Evolutionary conservation across 1,140 invertebrate species (phyloP).

Genomic region (Drosophila orena): DNA sequence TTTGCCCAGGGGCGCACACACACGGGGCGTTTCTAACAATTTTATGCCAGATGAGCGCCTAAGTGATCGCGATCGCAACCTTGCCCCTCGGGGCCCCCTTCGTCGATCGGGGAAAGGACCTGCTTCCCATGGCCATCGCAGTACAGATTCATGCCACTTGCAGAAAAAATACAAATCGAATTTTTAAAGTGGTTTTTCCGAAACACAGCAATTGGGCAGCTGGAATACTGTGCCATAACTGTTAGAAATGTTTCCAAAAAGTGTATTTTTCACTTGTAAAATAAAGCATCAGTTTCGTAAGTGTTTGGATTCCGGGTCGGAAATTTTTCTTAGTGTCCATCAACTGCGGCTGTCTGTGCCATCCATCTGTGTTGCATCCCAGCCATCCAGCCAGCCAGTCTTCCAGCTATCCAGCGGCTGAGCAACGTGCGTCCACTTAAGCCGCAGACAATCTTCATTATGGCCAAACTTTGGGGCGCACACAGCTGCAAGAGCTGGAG

Average conservation of each 20-base stretch:
- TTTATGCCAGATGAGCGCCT: slow-evolving; percentile 84
- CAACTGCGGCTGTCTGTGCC: slow-evolving; percentile 11
- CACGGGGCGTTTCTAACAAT: slow-evolving; percentile 84
- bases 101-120: slow-evolving; percentile 13
- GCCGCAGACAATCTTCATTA: slow-evolving; percentile 83
- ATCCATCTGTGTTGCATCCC: background rate
- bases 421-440: slow-evolving; percentile 81
- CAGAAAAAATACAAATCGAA: background rate
- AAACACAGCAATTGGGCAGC: too few relatives aligned
- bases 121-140: slow-evolving; percentile 20
- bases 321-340: slow-evolving; percentile 8
- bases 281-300: too few relatives aligned
- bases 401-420: slow-evolving; percentile 23
- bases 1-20: slow-evolving; percentile 60
- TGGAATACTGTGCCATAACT: background rate
- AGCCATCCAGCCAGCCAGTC: too few relatives aligned
- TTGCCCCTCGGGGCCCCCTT: slow-evolving; percentile 42
- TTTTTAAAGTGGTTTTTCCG: too few relatives aligned
- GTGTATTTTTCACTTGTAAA: too few relatives aligned
- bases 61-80: slow-evolving; percentile 75
- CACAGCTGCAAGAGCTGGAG: slow-evolving; percentile 54
- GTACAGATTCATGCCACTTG: slow-evolving; percentile 11
- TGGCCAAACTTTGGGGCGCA: slow-evolving; percentile 70
- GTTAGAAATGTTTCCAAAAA: too few relatives aligned
- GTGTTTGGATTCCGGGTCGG: too few relatives aligned